These are phyloP conservation scores for Drosophila barbarae DNA, from an alignment of 2,888 invertebrate genomes.

Conservation along the genomic window DNA sequence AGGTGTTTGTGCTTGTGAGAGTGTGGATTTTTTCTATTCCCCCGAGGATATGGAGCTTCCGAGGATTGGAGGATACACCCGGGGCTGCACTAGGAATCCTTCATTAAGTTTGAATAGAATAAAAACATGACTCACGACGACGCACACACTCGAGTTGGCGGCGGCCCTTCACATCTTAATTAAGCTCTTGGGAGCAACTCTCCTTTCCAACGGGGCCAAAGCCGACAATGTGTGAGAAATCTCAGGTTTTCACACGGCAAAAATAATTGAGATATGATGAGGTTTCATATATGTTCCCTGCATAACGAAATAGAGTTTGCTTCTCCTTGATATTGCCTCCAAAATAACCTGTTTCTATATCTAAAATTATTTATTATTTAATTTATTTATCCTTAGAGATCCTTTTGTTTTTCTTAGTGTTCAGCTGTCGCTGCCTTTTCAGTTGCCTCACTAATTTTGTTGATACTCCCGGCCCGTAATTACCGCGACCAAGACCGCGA, in stretches of 20 bases:
- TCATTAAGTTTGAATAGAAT: constrained; percentile 76
- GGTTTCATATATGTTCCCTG: no score
- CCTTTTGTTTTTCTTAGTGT: constrained; percentile 1
- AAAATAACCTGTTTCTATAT: neutral
- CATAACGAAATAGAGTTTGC: neutral
- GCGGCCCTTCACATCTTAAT: constrained; percentile 62
- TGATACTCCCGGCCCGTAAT: constrained; percentile 61
- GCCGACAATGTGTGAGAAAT: constrained; percentile 58
- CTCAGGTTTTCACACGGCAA: constrained; percentile 42
- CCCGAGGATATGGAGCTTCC: constrained; percentile 21
- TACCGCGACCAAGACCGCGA: constrained; percentile 45
- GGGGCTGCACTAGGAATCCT: constrained; percentile 48
- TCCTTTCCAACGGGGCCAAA: constrained; percentile 32
- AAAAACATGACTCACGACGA: constrained; percentile 46
- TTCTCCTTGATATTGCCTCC: fast-evolving
- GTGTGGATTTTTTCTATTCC: constrained; percentile 5
- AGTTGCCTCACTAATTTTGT: constrained; percentile 59
- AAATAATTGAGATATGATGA: neutral
- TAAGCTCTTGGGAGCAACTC: constrained; percentile 68
- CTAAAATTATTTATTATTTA: neutral
- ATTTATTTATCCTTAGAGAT: neutral
- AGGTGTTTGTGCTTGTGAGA: constrained; percentile 31
- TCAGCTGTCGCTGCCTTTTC: constrained; percentile 4
- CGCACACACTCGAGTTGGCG: constrained; percentile 36
- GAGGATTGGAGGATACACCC: constrained; percentile 18